Evolutionary conservation across 2,888 invertebrate genomes (phyloP), one percentile per base, ranked within the genome.

Genomic region (Archips crataeganus): DNA sequence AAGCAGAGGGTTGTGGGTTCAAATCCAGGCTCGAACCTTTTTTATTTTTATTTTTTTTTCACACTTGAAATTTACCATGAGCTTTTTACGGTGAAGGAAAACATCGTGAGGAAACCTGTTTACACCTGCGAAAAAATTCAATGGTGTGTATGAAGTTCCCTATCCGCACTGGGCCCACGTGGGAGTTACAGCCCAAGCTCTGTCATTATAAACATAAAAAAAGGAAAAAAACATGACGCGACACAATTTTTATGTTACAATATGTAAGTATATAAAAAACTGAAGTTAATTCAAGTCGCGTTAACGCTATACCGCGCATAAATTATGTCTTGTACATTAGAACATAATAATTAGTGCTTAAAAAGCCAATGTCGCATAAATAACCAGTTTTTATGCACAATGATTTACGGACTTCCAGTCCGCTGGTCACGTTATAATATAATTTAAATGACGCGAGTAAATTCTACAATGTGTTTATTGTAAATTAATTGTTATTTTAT

Each of bases 271-370:
- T 49, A 49, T 6, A n/a, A 49, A 49, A 49, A n/a, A 5, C 5
- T 13, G n/a, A 5, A 15, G n/a, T 49, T 49, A 54, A 15, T 54
- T 54, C 10, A 23, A 6, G 15, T 54, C 1, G 5, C 23, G 23
- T 23, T 23, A 23, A 23, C 9, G 5, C 39, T 4, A 39, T 2
- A 5, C 1, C 2, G 2, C 11, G 6, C 62, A 63, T 63, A 45
- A 63, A 47, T 45, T 15, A 45, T 63, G 23, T 45, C 23, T 63
- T 9, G 23, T 32, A 32, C 62, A 23, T 63, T 45, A 23, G 45
- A 63, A 63, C 45, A 63, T 32, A 63, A 63, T 63, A 47, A 63
- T 63, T 63, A 63, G 32, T 11, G 23, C 11, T 54, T n/a, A 45
- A 63, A 47, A 45, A 45, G 11, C 62, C 23, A 5, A 10, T 45